phyloP scores from a whole-genome alignment of 2,113 vertebrate genomes.

The Perccottus glenii region DNA sequence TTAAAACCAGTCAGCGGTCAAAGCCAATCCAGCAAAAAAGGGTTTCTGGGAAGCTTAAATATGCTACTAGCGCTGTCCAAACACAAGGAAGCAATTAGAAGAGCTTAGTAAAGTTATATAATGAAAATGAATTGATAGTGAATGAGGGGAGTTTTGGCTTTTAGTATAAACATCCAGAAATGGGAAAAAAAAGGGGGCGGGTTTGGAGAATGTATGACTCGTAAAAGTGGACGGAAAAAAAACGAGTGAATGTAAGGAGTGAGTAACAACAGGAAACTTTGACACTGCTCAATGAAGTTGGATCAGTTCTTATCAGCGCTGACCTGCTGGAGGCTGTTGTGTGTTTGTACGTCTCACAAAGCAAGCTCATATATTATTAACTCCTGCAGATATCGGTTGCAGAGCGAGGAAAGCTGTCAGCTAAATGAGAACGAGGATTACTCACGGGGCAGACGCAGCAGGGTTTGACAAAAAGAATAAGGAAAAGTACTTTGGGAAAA shows the following conservation, averaged over 20 bases:
- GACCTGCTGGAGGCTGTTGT: conserved; percentile 17
- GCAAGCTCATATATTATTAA: conserved; percentile 76
- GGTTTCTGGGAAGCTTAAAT: conserved; percentile 38
- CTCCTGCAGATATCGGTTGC: conserved; percentile 50
- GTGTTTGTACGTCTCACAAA: conserved; percentile 27
- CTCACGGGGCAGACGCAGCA: too few relatives aligned
- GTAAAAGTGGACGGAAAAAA: conserved; percentile 2
- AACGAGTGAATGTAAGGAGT: neutral
- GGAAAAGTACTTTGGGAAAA: neutral
- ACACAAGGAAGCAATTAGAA: conserved; percentile 65
- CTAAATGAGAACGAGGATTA: neutral
- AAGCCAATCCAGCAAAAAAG: conserved; percentile 16
- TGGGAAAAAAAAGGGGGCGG: neutral
- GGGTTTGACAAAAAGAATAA: too few relatives aligned
- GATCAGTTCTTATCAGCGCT: conserved; percentile 36
- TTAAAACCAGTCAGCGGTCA: conserved; percentile 20
- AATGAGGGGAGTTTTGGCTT: conserved; percentile 21
- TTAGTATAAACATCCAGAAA: neutral
- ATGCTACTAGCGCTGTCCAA: neutral
- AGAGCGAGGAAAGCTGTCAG: neutral
- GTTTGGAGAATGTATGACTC: neutral
- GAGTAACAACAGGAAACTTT: conserved; percentile 46
- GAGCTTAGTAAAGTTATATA: conserved; percentile 44
- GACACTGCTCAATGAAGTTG: conserved; percentile 2
- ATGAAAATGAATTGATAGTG: conserved; percentile 45